phyloP scores from a whole-genome alignment of 2,113 vertebrate species.

The Monarcha castaneiventris region DNA sequence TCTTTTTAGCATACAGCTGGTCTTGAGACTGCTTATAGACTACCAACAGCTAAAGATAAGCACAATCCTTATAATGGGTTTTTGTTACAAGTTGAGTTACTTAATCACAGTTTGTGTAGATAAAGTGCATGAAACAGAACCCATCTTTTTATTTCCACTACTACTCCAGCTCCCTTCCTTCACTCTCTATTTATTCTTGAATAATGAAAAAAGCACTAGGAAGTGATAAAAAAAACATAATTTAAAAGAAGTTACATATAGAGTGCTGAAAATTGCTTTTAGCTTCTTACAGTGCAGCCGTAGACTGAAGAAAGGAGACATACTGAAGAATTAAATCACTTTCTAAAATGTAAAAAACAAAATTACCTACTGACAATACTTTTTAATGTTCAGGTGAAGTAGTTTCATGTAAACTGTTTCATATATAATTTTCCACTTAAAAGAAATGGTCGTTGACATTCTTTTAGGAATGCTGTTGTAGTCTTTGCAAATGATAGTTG shows the following conservation, averaged over 20 bases:
- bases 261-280: background rate
- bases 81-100: background rate
- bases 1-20: background rate
- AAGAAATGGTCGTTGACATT: background rate
- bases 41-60: background rate
- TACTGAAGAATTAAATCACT: background rate
- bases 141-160: background rate
- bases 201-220: background rate
- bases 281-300: background rate
- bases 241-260: background rate
- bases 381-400: background rate
- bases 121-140: background rate
- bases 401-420: background rate
- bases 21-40: background rate
- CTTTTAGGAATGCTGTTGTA: background rate
- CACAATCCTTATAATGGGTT: background rate
- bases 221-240: background rate
- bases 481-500: background rate
- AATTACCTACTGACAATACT: background rate
- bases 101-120: background rate
- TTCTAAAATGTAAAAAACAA: background rate
- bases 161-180: background rate
- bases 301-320: background rate
- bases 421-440: background rate
- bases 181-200: background rate